These are phyloP conservation scores for Ophion ventricosus DNA, from an alignment of 2,888 invertebrate species.

Conservation along the genomic window DNA sequence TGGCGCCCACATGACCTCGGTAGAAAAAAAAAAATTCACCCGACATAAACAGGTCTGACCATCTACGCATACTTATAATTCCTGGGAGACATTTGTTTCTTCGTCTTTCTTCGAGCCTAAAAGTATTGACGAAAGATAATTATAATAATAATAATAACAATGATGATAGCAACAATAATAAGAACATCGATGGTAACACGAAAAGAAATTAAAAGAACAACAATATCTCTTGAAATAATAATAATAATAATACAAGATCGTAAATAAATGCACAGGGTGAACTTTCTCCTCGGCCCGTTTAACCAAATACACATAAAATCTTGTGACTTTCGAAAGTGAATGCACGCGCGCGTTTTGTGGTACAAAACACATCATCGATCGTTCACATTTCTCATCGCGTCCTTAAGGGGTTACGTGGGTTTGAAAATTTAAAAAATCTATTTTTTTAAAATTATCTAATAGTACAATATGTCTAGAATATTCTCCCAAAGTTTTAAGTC, in stretches of 20 bases:
- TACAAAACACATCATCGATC: slow-evolving; percentile 21
- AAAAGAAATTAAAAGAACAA: neutral
- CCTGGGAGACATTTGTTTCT: slow-evolving; percentile 1
- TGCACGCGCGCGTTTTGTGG: slow-evolving; percentile 36
- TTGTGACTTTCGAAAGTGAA: slow-evolving; percentile 50
- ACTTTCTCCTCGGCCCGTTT: slow-evolving; percentile 53
- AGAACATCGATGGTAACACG: neutral
- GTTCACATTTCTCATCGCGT: slow-evolving; percentile 1
- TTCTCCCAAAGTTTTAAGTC: no score
- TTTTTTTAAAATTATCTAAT: no score
- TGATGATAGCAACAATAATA: neutral
- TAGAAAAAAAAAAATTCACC: neutral
- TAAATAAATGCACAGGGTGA: slow-evolving; percentile 42
- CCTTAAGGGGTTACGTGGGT: no score
- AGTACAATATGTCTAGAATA: no score
- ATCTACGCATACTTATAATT: neutral
- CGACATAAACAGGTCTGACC: neutral
- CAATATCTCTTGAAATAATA: neutral
- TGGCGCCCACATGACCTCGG: slow-evolving; percentile 7
- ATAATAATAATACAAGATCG: slow-evolving; percentile 30
- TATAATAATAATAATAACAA: neutral
- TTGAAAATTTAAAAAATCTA: no score
- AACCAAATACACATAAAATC: slow-evolving; percentile 11
- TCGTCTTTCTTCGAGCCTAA: neutral
- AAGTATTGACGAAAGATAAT: neutral